Evolutionary conservation across 1,140 invertebrate species (phyloP), one percentile per base, ranked within the genome.

Genomic region (Drosophila teissieri): DNA sequence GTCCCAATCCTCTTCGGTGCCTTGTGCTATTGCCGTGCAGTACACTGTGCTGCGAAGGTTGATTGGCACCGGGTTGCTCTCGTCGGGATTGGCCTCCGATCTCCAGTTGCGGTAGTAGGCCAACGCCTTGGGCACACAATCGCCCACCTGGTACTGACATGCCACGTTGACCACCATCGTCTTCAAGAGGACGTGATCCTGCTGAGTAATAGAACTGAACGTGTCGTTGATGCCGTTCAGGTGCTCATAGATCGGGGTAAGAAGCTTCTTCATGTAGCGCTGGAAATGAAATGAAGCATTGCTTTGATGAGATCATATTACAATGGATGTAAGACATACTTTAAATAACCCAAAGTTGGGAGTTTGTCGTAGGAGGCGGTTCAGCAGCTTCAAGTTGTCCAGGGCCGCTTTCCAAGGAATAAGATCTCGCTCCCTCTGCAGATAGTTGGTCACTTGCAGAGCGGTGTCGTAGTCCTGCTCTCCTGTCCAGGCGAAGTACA

Each of bases 11-110:
- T 94, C 93, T 46, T 94, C 93, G 8, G 93, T 93, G 8, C 97
- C 97, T 67, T 95, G 89, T 65, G 93, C 93, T 0, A 98, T 92
- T 0, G 95, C 96, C 19, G 94, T 95, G 92, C 97, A 98, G 91
- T 97, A 98, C n/a, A 97, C 95, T 0, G 94, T 92, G 0, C 92
- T 79, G 42, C 95, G 94, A 31, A 97, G 93, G 91, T 98, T 96
- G 55, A 94, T 94, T 1, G 96, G 95, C 64, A 98, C 95, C 1
- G 93, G 93, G 81, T 95, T 95, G 6, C 92, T 91, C 4, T 91
- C 78, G 55, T 95, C 94, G 0, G 94, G 94, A 62, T 94, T 89
- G 0, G 88, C 78, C 84, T 93, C 93, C 0, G 91, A 88, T 90
- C 93, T 93, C 94, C 95, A 96, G 40, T 93, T 82, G n/a, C 93